A percentile compares a stretch with the other conserved stretches of the same genome.
phyloP scores from a whole-genome alignment of 2,113 vertebrate genomes.

The Motacilla tschutschensis region DNA sequence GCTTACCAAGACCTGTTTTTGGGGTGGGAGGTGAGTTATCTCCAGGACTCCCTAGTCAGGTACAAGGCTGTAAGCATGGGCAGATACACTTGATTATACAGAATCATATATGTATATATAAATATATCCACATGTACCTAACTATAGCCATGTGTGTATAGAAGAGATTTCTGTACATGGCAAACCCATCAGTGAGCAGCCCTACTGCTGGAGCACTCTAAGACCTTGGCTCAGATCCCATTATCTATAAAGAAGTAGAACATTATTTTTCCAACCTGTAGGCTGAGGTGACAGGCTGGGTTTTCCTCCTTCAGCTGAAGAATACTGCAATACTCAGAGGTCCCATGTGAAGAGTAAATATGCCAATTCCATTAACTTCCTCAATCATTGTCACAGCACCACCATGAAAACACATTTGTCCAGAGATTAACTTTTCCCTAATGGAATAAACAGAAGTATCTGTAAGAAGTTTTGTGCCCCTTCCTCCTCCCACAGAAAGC shows the following conservation, averaged over 20 bases:
- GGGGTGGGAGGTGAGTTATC: not conserved
- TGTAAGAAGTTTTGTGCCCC: not conserved
- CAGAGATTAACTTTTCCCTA: not conserved
- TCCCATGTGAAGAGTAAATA: not conserved
- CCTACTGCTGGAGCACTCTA: not conserved
- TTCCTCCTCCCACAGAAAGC: not conserved
- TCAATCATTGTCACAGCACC: constrained; percentile 1
- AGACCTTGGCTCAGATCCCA: not conserved
- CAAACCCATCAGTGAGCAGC: not conserved
- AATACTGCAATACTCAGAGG: constrained; percentile 1
- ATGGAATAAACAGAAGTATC: constrained; percentile 30
- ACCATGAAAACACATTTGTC: constrained; percentile 6
- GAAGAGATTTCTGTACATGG: not conserved
- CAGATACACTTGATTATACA: not conserved
- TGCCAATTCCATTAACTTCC: not conserved
- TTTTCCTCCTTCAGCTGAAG: constrained; percentile 17
- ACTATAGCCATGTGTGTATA: fast-evolving
- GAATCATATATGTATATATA: not conserved
- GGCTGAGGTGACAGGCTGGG: not conserved
- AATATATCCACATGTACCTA: not conserved
- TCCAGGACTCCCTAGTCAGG: not conserved
- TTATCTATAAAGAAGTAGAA: constrained; percentile 4
- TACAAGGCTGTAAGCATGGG: not conserved
- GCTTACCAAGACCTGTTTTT: not conserved
- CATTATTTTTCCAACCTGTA: constrained; percentile 34